Conservation (phyloP, 2,797 vertebrate genomes). For the Gadopsis bispinosus region DNA sequence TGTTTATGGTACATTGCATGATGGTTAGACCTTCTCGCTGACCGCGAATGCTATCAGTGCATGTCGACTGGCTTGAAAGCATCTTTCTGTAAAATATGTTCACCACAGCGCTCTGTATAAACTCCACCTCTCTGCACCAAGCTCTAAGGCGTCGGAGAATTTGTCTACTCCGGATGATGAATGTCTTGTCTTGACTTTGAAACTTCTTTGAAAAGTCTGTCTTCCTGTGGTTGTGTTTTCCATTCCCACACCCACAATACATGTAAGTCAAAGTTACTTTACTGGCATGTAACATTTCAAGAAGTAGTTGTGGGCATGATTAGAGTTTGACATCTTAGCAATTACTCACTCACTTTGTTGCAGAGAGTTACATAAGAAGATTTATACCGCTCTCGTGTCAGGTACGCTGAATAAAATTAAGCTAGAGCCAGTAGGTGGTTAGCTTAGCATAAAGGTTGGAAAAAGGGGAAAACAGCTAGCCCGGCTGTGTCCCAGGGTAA, state of each 20-base stretch:
- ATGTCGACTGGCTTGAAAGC: slow-evolving; percentile 25
- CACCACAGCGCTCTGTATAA: slow-evolving; percentile 38
- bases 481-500: neutral
- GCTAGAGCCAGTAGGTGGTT: neutral
- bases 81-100: slow-evolving; percentile 46
- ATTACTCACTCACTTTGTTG: neutral
- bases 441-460: neutral
- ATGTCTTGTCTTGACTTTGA: slow-evolving; percentile 40
- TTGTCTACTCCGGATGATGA: slow-evolving; percentile 30
- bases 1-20: slow-evolving; percentile 33
- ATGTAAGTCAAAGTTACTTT: slow-evolving; percentile 29
- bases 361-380: neutral
- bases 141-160: slow-evolving; percentile 31
- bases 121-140: slow-evolving; percentile 15
- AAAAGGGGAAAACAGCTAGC: neutral
- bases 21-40: slow-evolving; percentile 30
- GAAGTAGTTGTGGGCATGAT: neutral
- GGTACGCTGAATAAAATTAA: neutral
- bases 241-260: slow-evolving; percentile 58
- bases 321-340: neutral
- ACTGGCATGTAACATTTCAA: slow-evolving; percentile 30
- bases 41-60: slow-evolving; percentile 45
- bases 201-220: slow-evolving; percentile 38
- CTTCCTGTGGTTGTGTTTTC: slow-evolving; percentile 72
- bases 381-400: neutral